phyloP scores from a whole-genome alignment of 2,113 vertebrate genomes.

The Falcunculus frontatus region DNA sequence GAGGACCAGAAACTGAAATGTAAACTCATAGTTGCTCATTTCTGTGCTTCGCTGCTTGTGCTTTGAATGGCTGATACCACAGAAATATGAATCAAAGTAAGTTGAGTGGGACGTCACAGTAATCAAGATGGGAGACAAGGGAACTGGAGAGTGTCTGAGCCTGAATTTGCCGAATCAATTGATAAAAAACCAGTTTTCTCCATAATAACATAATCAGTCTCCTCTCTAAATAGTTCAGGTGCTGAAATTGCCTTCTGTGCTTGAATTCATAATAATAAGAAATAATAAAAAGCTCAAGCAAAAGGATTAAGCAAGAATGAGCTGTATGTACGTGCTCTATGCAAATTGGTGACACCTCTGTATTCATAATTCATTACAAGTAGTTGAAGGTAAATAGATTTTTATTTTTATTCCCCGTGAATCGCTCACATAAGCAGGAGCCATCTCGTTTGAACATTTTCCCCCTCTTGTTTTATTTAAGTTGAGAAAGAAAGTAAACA shows the following conservation, averaged over 20 bases:
- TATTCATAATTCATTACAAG: constrained; percentile 60
- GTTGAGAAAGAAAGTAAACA: constrained; percentile 34
- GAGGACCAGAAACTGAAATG: not conserved
- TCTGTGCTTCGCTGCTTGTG: not conserved
- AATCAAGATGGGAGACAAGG: not conserved
- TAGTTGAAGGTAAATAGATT: constrained; percentile 60
- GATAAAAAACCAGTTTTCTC: constrained; percentile 14
- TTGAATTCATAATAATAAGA: constrained; percentile 51
- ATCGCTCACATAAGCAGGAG: constrained; percentile 38
- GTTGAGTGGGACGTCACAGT: not conserved
- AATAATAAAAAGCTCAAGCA: constrained; percentile 47
- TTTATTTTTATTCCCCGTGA: constrained; percentile 60
- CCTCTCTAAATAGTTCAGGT: constrained; percentile 31
- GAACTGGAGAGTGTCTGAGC: not conserved
- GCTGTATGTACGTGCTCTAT: constrained; percentile 7
- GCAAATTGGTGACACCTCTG: constrained; percentile 48
- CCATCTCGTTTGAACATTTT: not conserved
- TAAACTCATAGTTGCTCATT: not conserved
- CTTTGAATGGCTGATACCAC: not conserved
- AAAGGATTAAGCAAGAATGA: constrained; percentile 59
- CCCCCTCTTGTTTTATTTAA: constrained; percentile 24
- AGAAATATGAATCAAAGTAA: not conserved
- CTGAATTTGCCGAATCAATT: constrained; percentile 37
- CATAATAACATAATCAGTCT: constrained; percentile 11
- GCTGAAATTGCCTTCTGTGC: constrained; percentile 30